Base-by-base conservation (phyloP, 2,797 vertebrate genomes). In the Lithobates sylvaticus region DNA sequence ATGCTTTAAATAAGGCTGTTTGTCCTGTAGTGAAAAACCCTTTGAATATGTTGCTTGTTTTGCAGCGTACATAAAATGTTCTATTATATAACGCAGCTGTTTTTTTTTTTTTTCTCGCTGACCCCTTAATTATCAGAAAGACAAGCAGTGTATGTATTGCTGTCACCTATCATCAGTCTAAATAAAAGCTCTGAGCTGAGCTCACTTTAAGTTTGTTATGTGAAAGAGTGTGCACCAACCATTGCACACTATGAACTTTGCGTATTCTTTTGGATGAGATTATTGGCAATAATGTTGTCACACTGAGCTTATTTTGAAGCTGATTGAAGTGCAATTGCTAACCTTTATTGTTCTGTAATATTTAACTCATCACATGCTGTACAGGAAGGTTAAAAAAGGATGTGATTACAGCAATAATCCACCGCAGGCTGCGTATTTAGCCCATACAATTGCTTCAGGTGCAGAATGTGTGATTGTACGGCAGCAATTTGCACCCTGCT, bases 181-280 rank as follows among this genome's bases (percentile, higher is more conserved):
- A 82, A 73, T 54, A 82, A 82, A 73, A 74, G 26, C 80, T 74
- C 16, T 1, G 34, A 16, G 32, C 69, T 73, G 34, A 65, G 81
- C 71, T 83, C n/a, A 27, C 71, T 32, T 23, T 44, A 83, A n/a
- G 32, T 83, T 67, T 58, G 65, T 26, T 29, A 26, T 26, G 65
- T 67, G 10, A 50, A 71, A 47, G 65, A 34, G 67, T 9, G 26
- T 44, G 27, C 67, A 54, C 42, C 44, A 50, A 47, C 18, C 77
- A 74, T 39, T 75, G 29, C 36, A 73, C 74, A 34, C 72, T 68
- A 68, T 75, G 71, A 93, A 94, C 91, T 89, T 80, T 89, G 91
- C 89, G 88, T 73, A 71, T 74, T 89, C 90, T 89, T 89, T 81
- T 86, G 78, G 78, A 86, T 81, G 71, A 75, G 71, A 80, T 86